Evolutionary conservation across 1,140 invertebrate species (phyloP).

Genomic region (Centruroides vittatus): DNA sequence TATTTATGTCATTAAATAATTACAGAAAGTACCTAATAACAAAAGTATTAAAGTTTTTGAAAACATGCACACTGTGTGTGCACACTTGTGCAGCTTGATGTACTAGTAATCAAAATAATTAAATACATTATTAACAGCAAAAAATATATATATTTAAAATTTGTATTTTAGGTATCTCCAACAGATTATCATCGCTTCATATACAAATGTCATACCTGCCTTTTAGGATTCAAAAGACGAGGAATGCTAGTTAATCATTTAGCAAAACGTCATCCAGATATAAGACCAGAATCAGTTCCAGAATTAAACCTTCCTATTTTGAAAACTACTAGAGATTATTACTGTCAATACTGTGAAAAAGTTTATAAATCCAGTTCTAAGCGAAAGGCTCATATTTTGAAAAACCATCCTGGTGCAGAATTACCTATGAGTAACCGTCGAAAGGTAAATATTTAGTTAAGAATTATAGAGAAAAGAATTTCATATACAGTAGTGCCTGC

Average conservation of each 20-base stretch:
- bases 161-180: conserved; percentile 36
- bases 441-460: conserved; percentile 21
- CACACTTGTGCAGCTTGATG: too few species aligned
- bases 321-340: conserved; percentile 62
- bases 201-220: conserved; percentile 64
- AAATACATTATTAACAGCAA: too few species aligned
- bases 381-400: conserved; percentile 66
- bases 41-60: too few species aligned
- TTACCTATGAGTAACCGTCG: conserved; percentile 39
- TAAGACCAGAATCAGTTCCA: conserved; percentile 54
- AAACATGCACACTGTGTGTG: too few species aligned
- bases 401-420: conserved; percentile 63
- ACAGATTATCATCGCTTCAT: conserved; percentile 59
- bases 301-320: conserved; percentile 69
- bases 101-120: too few species aligned
- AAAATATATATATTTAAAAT: too few species aligned
- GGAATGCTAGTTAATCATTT: conserved; percentile 76
- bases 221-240: conserved; percentile 64
- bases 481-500: too few species aligned
- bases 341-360: conserved; percentile 74
- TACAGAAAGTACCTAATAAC: too few species aligned
- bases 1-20: too few species aligned
- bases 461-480: too few species aligned
- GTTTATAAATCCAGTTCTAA: conserved; percentile 75
- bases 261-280: conserved; percentile 65